phyloP scores from a whole-genome alignment of 1,140 invertebrate genomes.

The Whitmania pigra region DNA sequence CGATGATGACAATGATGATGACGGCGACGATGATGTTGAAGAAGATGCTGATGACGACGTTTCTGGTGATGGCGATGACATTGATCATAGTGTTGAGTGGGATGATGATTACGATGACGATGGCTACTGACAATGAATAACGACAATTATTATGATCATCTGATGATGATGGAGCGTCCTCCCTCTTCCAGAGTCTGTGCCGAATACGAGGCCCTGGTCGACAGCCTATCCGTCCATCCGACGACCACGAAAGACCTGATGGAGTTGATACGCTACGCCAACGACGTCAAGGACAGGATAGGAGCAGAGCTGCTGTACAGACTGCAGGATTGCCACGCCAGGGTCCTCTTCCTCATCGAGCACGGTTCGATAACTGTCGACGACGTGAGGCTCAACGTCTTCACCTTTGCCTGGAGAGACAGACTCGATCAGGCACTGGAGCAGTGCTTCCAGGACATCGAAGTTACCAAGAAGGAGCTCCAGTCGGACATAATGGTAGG shows the following conservation, averaged over 20 bases:
- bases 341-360: not conserved
- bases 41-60: no score
- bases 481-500: not conserved
- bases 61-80: no score
- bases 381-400: not conserved
- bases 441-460: not conserved
- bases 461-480: not conserved
- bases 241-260: conserved; percentile 70
- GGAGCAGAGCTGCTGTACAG: not conserved
- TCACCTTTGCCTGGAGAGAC: not conserved
- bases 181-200: conserved; percentile 69
- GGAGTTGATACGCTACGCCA: conserved; percentile 53
- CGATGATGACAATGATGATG: no score
- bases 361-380: not conserved
- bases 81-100: not conserved
- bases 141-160: no score
- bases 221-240: conserved; percentile 63
- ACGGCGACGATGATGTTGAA: no score
- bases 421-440: not conserved
- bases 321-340: not conserved
- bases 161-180: no score
- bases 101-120: conserved; percentile 25
- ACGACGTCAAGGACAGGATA: not conserved
- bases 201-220: conserved; percentile 68
- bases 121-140: no score